Conservation (phyloP, 2,888 invertebrate genomes). For the Margaritifera margaritifera region DNA sequence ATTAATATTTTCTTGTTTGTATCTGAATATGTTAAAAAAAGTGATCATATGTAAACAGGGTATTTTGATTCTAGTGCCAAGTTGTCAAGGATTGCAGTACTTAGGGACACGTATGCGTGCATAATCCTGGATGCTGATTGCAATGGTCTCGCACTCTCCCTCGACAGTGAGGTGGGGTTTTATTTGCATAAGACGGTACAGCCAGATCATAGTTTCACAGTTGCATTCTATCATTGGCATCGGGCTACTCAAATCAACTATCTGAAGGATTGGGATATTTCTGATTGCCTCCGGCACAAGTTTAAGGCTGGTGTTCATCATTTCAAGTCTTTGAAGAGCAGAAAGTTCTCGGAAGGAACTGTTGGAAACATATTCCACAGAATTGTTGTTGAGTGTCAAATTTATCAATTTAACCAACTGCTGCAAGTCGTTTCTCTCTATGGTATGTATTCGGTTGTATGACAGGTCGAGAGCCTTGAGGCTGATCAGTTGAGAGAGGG, state of each 20-base stretch:
- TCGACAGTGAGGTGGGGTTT: constrained; percentile 23
- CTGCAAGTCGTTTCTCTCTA: constrained; percentile 42
- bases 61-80: no score
- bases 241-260: constrained; percentile 13
- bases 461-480: constrained; percentile 35
- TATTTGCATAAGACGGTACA: constrained; percentile 25
- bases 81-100: no score
- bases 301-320: constrained; percentile 24
- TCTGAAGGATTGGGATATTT: constrained; percentile 19
- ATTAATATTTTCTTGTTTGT: no score
- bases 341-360: constrained; percentile 31
- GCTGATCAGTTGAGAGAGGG: constrained; percentile 24
- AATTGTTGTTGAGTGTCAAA: constrained; percentile 32
- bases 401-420: constrained; percentile 13
- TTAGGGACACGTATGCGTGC: constrained; percentile 8
- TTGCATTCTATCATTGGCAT: constrained; percentile 29
- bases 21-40: no score
- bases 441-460: constrained; percentile 40
- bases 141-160: constrained; percentile 29
- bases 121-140: constrained; percentile 15
- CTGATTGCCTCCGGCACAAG: constrained; percentile 35
- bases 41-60: no score
- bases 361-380: constrained; percentile 38
- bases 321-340: constrained; percentile 16
- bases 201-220: constrained; percentile 36